Evolutionary conservation across 2,888 invertebrate species (phyloP).

Genomic region (Xestoiulus laeticollis): DNA sequence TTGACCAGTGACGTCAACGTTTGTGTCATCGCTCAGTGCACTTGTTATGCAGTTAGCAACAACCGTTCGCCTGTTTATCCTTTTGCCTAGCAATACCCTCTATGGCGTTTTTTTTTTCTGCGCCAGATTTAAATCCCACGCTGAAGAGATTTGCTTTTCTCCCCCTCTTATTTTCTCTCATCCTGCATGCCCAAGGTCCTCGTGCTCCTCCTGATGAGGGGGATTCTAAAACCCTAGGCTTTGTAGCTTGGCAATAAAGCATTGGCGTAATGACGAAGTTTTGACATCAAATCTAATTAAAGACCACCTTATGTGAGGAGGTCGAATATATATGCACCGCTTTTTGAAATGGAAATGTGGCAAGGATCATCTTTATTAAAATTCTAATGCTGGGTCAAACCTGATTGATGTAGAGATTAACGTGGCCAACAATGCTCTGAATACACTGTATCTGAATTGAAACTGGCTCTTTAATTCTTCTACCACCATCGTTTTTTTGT

Average conservation of each 20-base stretch:
- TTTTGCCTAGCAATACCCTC: background rate
- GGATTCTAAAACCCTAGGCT: background rate
- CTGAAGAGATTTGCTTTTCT: background rate
- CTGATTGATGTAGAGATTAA: too few relatives aligned
- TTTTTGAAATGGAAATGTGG: too few relatives aligned
- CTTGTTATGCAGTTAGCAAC: background rate
- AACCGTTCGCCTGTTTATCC: background rate
- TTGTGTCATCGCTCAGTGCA: background rate
- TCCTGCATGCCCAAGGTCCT: background rate
- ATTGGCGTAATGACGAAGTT: too few relatives aligned
- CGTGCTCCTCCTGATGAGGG: background rate
- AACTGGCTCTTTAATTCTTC: too few relatives aligned
- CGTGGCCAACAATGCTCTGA: too few relatives aligned
- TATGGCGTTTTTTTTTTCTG: background rate
- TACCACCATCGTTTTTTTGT: too few relatives aligned
- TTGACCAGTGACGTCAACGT: slow-evolving; percentile 44
- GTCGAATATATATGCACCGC: too few relatives aligned
- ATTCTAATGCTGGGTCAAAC: too few relatives aligned
- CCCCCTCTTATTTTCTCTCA: background rate
- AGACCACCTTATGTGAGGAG: too few relatives aligned
- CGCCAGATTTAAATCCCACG: background rate
- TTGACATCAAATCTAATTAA: too few relatives aligned
- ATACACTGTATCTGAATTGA: too few relatives aligned
- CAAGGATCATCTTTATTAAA: too few relatives aligned
- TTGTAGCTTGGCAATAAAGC: background rate